A percentile compares a stretch with the other conserved stretches of the same genome.
These are phyloP conservation scores for Habrosyne pyritoides DNA, from an alignment of 2,888 invertebrate species.

Conservation along the genomic window DNA sequence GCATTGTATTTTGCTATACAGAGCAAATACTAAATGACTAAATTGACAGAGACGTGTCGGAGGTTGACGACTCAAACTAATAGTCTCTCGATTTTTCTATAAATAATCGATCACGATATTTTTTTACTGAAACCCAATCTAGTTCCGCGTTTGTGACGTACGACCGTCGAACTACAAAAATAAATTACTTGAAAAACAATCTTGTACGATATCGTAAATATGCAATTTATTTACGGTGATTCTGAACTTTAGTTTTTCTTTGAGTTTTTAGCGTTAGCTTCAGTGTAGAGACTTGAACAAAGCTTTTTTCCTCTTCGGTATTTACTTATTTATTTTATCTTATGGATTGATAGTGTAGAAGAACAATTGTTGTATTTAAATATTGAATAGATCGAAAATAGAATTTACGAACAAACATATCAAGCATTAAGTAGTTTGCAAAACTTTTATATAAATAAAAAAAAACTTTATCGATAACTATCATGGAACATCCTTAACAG, in stretches of 20 bases:
- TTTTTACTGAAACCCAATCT: conserved; percentile 42
- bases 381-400: too few species aligned
- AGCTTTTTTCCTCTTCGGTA: too few species aligned
- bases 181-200: conserved; percentile 21
- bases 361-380: too few species aligned
- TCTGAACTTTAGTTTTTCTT: not conserved
- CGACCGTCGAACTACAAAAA: conserved; percentile 25
- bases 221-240: not conserved
- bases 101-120: conserved; percentile 60
- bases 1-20: not conserved
- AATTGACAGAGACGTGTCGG: not conserved
- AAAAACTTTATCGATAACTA: not conserved
- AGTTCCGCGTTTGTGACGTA: conserved; percentile 50
- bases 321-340: not conserved
- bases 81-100: conserved; percentile 15
- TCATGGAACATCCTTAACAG: not conserved
- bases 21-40: not conserved
- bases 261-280: too few species aligned
- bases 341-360: too few species aligned
- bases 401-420: too few species aligned
- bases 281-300: too few species aligned
- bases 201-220: not conserved
- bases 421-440: too few species aligned
- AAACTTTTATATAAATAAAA: too few species aligned
- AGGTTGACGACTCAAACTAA: not conserved